Conservation (phyloP, 2,888 invertebrate genomes). For the Thelaira solivaga region DNA sequence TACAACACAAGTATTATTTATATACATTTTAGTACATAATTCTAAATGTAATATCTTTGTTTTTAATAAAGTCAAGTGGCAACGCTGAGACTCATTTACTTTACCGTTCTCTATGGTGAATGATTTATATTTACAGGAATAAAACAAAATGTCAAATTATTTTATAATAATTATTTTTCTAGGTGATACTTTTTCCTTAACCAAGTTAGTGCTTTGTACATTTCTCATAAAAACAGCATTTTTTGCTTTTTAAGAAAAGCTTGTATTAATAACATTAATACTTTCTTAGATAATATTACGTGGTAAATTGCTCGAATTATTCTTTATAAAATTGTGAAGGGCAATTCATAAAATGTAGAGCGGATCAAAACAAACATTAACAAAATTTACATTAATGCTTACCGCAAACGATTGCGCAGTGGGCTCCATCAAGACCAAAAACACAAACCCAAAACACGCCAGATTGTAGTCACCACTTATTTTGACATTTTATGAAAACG, state of each 20-base stretch:
- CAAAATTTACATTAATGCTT: constrained; percentile 16
- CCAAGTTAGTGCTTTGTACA: no score
- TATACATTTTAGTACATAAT: no score
- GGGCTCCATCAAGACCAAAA: constrained; percentile 18
- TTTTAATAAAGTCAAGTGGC: no score
- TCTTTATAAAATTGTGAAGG: background rate
- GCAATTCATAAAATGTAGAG: background rate
- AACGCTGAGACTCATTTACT: background rate
- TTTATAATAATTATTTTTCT: background rate
- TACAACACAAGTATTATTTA: no score
- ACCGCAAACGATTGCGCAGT: constrained; percentile 50
- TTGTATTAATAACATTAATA: no score
- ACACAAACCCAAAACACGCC: constrained; percentile 30
- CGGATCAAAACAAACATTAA: constrained; percentile 53
- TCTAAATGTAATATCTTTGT: no score
- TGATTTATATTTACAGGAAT: background rate
- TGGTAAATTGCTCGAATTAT: no score
- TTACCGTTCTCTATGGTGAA: constrained; percentile 15
- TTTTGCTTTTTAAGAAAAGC: no score
- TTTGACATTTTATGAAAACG: constrained; percentile 50
- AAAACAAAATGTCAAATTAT: background rate
- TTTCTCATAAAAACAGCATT: no score
- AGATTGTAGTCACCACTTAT: constrained; percentile 24
- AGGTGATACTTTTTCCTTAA: no score
- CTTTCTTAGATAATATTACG: no score